Evolutionary conservation across 2,888 invertebrate genomes (phyloP), one percentile per base, ranked within the genome.

Genomic region (Apeira syringaria): DNA sequence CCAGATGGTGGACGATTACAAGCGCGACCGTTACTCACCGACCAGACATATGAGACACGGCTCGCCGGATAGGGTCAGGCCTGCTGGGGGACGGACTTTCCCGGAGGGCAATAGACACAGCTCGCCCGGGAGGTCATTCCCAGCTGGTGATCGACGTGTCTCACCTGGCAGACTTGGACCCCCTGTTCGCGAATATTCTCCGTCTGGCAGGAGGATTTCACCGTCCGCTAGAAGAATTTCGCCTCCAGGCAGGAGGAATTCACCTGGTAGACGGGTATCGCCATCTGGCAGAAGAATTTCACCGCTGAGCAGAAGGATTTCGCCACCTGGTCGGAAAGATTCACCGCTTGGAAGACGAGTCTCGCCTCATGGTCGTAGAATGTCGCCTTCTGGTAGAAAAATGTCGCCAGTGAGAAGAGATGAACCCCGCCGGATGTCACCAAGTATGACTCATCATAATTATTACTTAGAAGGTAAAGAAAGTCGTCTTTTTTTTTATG

Each of bases 321-420:
- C 61, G 5, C 46, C 68, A 0, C 55, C 58, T 13, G 39, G 37
- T 13, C 13, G 61, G 3, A 50, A 51, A 20, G 34, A 41, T 10
- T 58, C 63, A 0, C 61, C 63, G 6, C 17, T 56, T 2, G 56
- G 55, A 0, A 37, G 60, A 18, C 51, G 50, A 18, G 8, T 54
- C 8, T 60, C 63, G 2, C 52, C 59, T n/a, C n/a, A n/a, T 8
- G 48, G 30, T 24, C 50, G 56, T 7, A 51, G 49, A 26, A 33
- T 40, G 4, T 56, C 62, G 2, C 56, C 58, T 0, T n/a, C n/a
- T 8, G 48, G 30, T 24, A 51, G 56, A n/a, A 51, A 49, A 26
- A 33, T 40, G 4, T 56, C 62, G 2, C 56, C 58, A 4, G 52
- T 33, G 13, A 42, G 48, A 34, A 47, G 47, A 27, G 33, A 47